Percentiles rank a stretch among this genome's conserved stretches.
phyloP scores from a whole-genome alignment of 2,888 invertebrate species.

The Xestia ashworthii region DNA sequence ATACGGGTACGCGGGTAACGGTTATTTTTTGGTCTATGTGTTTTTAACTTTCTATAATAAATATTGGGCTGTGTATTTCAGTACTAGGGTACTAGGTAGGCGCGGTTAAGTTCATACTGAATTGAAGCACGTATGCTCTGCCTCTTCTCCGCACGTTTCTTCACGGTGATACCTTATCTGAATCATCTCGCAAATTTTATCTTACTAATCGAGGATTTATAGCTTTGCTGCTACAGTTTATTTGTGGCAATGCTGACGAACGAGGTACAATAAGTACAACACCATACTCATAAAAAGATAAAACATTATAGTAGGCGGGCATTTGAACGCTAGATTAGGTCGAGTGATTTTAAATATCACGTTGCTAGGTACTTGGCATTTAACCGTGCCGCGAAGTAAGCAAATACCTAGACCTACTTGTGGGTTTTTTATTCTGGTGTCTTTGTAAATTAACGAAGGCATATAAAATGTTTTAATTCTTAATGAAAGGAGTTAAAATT shows the following conservation, averaged over 20 bases:
- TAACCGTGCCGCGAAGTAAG: constrained; percentile 43
- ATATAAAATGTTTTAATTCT: constrained; percentile 4
- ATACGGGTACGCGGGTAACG: too few species aligned
- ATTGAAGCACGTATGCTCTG: constrained; percentile 16
- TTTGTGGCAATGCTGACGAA: constrained; percentile 23
- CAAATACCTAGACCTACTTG: constrained; percentile 37
- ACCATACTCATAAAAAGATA: constrained; percentile 29
- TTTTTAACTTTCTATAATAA: not conserved
- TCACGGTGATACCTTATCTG: constrained; percentile 19
- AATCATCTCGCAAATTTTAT: constrained; percentile 30
- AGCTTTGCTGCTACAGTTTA: constrained; percentile 32
- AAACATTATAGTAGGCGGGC: constrained; percentile 56
- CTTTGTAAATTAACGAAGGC: not conserved
- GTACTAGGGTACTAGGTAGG: too few species aligned
- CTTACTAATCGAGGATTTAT: constrained; percentile 37
- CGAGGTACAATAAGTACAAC: constrained; percentile 9
- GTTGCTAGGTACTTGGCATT: constrained; percentile 57
- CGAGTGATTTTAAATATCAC: constrained; percentile 64
- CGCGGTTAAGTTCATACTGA: not conserved
- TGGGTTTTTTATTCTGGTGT: constrained; percentile 29
- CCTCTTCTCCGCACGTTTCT: constrained; percentile 12
- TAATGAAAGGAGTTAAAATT: not conserved
- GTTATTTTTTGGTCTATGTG: not conserved
- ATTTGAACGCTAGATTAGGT: constrained; percentile 60
- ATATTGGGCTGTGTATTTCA: not conserved